Conservation (phyloP, 2,113 vertebrate genomes). For the Thymallus thymallus region DNA sequence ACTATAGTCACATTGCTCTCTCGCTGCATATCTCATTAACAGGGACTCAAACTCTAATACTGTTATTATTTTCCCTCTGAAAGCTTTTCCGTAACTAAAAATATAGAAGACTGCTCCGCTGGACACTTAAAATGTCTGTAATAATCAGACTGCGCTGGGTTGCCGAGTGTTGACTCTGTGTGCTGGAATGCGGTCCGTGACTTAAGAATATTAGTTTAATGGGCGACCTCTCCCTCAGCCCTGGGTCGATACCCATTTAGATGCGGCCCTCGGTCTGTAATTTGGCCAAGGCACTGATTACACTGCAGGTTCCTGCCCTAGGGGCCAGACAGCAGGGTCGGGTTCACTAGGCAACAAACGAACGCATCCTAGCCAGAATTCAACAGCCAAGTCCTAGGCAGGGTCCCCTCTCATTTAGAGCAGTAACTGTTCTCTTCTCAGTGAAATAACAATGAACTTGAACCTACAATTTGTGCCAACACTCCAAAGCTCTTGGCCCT, state of each 20-base stretch:
- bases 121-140: slow-evolving; percentile 34
- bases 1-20: slow-evolving; percentile 53
- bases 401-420: slow-evolving; percentile 23
- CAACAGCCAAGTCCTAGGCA: slow-evolving; percentile 12
- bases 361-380: background rate
- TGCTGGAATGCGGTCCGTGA: slow-evolving; percentile 57
- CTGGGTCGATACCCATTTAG: slow-evolving; percentile 53
- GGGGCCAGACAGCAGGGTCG: background rate
- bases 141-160: slow-evolving; percentile 40
- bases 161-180: slow-evolving; percentile 41
- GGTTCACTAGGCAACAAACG: background rate
- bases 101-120: slow-evolving; percentile 14
- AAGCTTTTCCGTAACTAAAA: slow-evolving; percentile 49
- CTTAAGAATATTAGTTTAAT: slow-evolving; percentile 62
- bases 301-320: slow-evolving; percentile 45
- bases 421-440: background rate
- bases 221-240: slow-evolving; percentile 54
- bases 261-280: slow-evolving; percentile 60
- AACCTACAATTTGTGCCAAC: background rate
- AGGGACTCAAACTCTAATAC: slow-evolving; percentile 25
- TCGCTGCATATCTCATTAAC: slow-evolving; percentile 49
- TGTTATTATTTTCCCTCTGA: slow-evolving; percentile 58
- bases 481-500: background rate
- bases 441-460: background rate
- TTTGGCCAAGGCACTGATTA: slow-evolving; percentile 66